Percentiles rank a stretch among this genome's conserved stretches.
Evolutionary conservation across 2,888 invertebrate species (phyloP).

Genomic region (Amphipoea lucens): DNA sequence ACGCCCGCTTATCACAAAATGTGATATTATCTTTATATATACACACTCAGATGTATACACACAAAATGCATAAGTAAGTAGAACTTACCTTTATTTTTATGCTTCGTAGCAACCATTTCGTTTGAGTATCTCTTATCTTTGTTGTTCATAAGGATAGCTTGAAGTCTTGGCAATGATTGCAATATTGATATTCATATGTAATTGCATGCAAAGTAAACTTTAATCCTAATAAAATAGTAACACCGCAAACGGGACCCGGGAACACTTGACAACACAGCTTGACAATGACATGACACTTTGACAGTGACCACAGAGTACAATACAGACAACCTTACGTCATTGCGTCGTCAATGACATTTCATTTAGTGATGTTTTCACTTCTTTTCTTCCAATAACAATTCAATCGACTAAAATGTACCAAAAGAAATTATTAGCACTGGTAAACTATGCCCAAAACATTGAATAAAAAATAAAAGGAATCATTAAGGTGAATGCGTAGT

Average conservation of each 20-base stretch:
- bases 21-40: not conserved
- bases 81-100: slow-evolving; percentile 77
- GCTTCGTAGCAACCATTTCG: slow-evolving; percentile 82
- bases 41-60: not conserved
- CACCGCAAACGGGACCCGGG: slow-evolving; percentile 6
- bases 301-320: not conserved
- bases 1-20: not conserved
- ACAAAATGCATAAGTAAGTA: slow-evolving; percentile 29
- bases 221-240: slow-evolving; percentile 3
- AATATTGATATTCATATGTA: slow-evolving; percentile 35
- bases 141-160: slow-evolving; percentile 73
- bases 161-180: not conserved
- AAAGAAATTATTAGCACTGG: not conserved
- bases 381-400: not conserved
- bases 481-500: too few relatives aligned
- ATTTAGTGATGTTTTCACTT: slow-evolving; percentile 1
- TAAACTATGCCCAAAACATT: too few relatives aligned
- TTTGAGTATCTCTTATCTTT: slow-evolving; percentile 66
- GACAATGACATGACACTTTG: not conserved
- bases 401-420: not conserved
- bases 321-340: too few relatives aligned
- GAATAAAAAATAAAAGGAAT: too few relatives aligned
- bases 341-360: slow-evolving; percentile 5
- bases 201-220: slow-evolving; percentile 18
- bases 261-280: slow-evolving; percentile 3